Conservation (phyloP, 2,888 invertebrate genomes). For the Cotesia congregata region DNA sequence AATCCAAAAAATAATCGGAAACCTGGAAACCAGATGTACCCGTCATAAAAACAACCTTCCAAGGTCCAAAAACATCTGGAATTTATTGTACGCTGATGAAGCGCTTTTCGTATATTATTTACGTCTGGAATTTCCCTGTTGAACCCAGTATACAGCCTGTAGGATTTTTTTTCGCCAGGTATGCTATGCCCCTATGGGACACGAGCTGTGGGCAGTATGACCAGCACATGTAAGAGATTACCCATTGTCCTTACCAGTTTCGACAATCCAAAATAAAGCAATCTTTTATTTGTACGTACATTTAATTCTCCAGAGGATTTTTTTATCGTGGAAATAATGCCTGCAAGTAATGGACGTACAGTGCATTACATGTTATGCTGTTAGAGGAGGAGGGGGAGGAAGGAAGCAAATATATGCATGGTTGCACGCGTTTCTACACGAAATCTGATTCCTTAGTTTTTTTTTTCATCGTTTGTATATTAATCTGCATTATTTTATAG, state of each 20-base stretch:
- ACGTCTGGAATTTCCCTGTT: not conserved
- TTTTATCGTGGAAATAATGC: not conserved
- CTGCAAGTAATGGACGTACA: not conserved
- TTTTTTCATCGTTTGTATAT: not conserved
- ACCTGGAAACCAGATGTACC: not conserved
- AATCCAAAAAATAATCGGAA: not conserved
- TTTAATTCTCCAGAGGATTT: not conserved
- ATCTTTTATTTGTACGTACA: not conserved
- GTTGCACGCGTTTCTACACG: slow-evolving; percentile 27
- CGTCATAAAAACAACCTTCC: not conserved
- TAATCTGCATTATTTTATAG: not conserved
- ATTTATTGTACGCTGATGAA: not conserved
- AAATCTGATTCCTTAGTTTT: slow-evolving; percentile 37
- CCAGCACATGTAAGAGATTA: not conserved
- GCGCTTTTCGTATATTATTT: not conserved
- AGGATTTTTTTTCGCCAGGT: too few species aligned
- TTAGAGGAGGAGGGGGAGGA: slow-evolving; percentile 11
- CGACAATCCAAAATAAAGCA: not conserved
- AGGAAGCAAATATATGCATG: slow-evolving; percentile 23
- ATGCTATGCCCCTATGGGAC: too few species aligned
- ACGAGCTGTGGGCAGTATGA: not conserved
- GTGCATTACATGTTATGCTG: slow-evolving; percentile 10
- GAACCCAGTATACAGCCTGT: too few species aligned
- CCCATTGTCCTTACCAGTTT: not conserved
- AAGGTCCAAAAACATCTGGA: slow-evolving; percentile 8